Evolutionary conservation across 1,140 invertebrate genomes (phyloP), one percentile per base, ranked within the genome.

Genomic region (Theocolax elegans): DNA sequence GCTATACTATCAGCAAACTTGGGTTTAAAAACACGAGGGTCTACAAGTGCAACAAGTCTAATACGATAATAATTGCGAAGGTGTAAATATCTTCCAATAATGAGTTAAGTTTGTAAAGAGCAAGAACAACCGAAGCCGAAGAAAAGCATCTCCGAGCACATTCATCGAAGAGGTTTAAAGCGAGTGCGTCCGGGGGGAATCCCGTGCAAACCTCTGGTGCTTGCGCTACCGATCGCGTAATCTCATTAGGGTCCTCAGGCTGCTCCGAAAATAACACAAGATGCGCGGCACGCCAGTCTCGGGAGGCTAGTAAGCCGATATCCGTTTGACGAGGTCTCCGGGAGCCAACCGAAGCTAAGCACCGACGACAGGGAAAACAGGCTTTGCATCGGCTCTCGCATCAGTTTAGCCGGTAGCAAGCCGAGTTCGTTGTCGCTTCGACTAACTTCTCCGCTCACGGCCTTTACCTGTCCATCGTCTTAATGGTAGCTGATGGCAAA

Each of bases 341-440:
- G 12, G 29, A 69, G 42, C 40, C 48, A 59, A 15, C 71, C 48
- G 71, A 19, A 65, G 46, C 59, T 74, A 73, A 76, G 66, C 63
- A 40, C 9, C 60, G 67, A 42, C 67, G 73, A 76, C 76, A 71
- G 70, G 70, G 60, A 71, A 74, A 76, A 77, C 74, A 74, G 72
- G 76, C 75, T 77, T 77, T 77, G 66, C 58, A 73, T 73, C 31
- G 44, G 15, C 42, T 66, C 69, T 15, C 40, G 54, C 72, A 71
- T 75, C 74, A 77, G 74, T 75, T 74, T 74, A 63, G n/a, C 31
- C 44, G n/a, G n/a, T n/a, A n/a, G n/a, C n/a, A n/a, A n/a, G n/a
- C n/a, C n/a, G n/a, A n/a, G n/a, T n/a, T 59, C 65, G 23, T 23
- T n/a, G 46, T 62, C 21, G 42, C 54, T 1, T 48, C 67, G 6